Base-by-base conservation (phyloP, 2,113 vertebrate genomes). In the Eurypyga helias region DNA sequence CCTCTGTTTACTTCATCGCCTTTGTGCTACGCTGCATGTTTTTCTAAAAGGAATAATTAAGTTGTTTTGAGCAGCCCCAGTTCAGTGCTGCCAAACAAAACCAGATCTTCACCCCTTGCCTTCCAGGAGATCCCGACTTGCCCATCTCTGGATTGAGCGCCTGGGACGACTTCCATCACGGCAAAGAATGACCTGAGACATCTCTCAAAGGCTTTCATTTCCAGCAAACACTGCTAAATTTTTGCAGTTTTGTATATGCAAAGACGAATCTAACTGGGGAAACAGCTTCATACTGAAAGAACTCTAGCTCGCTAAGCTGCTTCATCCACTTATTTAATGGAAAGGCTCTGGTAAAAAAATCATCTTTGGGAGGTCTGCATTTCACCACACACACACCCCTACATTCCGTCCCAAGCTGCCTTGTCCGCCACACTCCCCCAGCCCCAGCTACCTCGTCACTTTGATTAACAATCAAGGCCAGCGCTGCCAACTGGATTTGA, bases 81-180 rank as follows among this genome's bases (percentile, higher is more conserved):
- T 28, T 38, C 4, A 2, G 12, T 23, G 49, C 14, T 5, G 2
- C 73, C 49, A 66, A 70, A 82, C 24, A 73, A 69, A 85, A n/a
- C 5, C 24, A 11, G 26, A 64, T 29, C 36, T 55, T 19, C 52
- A 65, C 38, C 17, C 18, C 29, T 61, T 65, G 41, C 28, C 45
- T 65, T 77, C 26, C 41, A 70, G 34, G n/a, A 11, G 54, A 41
- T 77, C 48, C 66, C 7, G 1, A 49, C 54, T 61, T 58, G 36
- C 26, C 33, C 4, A 3, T 19, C 51, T 46, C 2, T 0, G n/a
- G 43, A 71, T 31, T 31, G 82, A 71, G 43, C 0, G 0, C 29
- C 55, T 46, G 38, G 13, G 29, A 43, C 11, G 21, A 69, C 24
- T n/a, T 82, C 54, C 60, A 71, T 29, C 21, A 36, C 0, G 1